Evolutionary conservation across 2,888 invertebrate species (phyloP).

Genomic region (Metacarcinus magister): DNA sequence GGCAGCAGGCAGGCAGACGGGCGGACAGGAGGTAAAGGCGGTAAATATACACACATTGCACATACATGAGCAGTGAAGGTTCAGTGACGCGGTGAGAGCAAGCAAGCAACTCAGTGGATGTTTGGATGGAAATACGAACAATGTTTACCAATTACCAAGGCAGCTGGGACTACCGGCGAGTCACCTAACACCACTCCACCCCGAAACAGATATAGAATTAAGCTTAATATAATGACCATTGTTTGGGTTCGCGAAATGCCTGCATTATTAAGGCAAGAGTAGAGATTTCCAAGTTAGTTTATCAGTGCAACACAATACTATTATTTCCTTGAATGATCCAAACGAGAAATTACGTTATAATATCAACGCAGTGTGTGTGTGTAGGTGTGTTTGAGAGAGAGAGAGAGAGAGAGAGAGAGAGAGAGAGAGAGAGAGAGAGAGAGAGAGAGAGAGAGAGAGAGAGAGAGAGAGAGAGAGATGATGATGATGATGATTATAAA

Average conservation of each 20-base stretch:
- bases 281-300: constrained; percentile 35
- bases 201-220: constrained; percentile 60
- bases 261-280: constrained; percentile 36
- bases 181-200: constrained; percentile 49
- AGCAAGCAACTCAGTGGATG: neutral
- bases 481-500: neutral
- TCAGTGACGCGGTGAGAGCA: neutral
- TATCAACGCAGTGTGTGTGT: neutral
- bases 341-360: constrained; percentile 12
- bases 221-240: constrained; percentile 67
- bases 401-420: neutral
- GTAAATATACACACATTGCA: neutral
- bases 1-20: neutral
- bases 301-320: constrained; percentile 23
- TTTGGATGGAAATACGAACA: neutral
- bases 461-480: neutral
- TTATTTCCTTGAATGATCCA: constrained; percentile 30
- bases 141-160: constrained; percentile 55
- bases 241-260: constrained; percentile 58
- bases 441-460: neutral
- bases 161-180: constrained; percentile 3
- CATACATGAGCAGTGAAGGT: neutral
- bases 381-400: neutral
- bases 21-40: neutral
- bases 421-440: neutral